Base-by-base conservation (phyloP, 2,797 vertebrate species). In the Catamblyrhynchus diadema region DNA sequence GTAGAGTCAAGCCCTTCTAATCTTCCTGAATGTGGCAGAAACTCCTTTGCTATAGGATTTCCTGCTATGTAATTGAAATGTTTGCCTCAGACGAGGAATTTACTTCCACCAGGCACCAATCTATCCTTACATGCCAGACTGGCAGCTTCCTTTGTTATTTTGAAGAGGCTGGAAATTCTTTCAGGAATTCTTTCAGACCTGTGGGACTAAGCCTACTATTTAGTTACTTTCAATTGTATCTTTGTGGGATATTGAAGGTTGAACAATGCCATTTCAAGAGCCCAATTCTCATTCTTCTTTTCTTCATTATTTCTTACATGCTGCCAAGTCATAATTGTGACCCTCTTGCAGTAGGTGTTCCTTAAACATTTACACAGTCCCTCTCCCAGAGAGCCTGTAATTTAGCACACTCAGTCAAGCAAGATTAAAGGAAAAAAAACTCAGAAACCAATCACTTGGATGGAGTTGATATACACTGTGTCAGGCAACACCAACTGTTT, bases 81-180 rank as follows among this genome's bases (percentile, higher is more conserved):
- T 94, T 88, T 78, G 81, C 61, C 79, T 97, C 88, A 60, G 82
- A 91, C 0, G 1, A 94, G 93, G 88, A 94, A 96, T 96, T 95
- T 90, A 81, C 66, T 95, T 97, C 87, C 83, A 96, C 78, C 95
- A 96, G 94, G 90, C 90, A 94, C 90, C 88, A 91, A 94, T 94
- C 84, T 97, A 95, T 94, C 87, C 94, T 95, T 88, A 86, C 95
- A 97, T 95, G 93, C 96, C 97, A 94, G 90, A 96, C 71, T 95
- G 96, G 95, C 96, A 96, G 95, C 72, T 97, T 94, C 79, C 50
- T 97, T 97, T 96, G 95, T 97, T 97, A 64, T 94, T 96, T 77
- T 96, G 95, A 95, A 97, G 92, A 89, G 90, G 91, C 78, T 96
- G 79, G 91, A 96, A 97, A 97, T 97, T 97, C 94, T 91, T 96